Evolutionary conservation across 2,113 vertebrate genomes (phyloP).

Genomic region (Paratilapia polleni): DNA sequence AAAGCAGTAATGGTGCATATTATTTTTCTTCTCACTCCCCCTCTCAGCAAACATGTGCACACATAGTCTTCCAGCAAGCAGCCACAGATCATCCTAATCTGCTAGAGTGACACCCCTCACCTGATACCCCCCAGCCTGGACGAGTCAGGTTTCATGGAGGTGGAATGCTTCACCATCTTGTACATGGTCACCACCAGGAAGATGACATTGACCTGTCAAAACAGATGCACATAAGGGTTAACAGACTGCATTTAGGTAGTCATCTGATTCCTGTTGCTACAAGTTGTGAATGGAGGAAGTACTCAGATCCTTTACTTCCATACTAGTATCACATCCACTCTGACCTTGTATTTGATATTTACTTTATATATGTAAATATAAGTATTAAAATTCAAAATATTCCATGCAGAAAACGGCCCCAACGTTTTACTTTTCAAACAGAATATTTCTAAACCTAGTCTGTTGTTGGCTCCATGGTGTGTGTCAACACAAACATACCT

Average conservation of each 20-base stretch:
- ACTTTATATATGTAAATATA: background rate
- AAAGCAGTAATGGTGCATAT: constrained; percentile 53
- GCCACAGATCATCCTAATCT: constrained; percentile 39
- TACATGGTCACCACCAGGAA: constrained; percentile 98
- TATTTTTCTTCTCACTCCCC: constrained; percentile 44
- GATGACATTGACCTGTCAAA: constrained; percentile 97
- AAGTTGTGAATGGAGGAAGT: background rate
- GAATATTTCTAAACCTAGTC: constrained; percentile 30
- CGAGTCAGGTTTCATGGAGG: constrained; percentile 98
- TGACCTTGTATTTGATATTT: background rate
- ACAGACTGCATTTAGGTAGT: constrained; percentile 65
- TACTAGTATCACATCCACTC: background rate
- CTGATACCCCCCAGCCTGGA: constrained; percentile 99
- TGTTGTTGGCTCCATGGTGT: constrained; percentile 27
- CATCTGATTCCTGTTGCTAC: constrained; percentile 50
- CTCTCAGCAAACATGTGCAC: background rate
- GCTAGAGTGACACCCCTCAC: constrained; percentile 83
- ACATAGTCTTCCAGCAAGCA: constrained; percentile 4
- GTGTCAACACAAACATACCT: constrained; percentile 26
- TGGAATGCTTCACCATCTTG: constrained; percentile 99
- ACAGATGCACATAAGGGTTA: constrained; percentile 80
- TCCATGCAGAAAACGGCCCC: background rate
- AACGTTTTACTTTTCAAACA: background rate
- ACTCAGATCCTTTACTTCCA: background rate
- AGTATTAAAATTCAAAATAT: background rate